Evolutionary conservation across 2,797 vertebrate species (phyloP).

Genomic region (Molossus alvarezi): DNA sequence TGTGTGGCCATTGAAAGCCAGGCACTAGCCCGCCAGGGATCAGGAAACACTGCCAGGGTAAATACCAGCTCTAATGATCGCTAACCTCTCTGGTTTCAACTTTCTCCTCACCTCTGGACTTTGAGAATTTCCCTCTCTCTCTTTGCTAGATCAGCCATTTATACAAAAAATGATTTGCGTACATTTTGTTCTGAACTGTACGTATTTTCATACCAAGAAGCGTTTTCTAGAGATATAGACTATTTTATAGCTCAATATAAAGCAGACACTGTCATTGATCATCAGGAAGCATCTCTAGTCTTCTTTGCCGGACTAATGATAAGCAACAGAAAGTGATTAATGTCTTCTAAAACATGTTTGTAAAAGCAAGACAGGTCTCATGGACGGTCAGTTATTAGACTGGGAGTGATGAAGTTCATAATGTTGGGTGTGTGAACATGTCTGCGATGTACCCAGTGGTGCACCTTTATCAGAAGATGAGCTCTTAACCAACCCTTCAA

Average conservation of each 20-base stretch:
- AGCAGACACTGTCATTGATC: not conserved
- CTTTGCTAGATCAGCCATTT: not conserved
- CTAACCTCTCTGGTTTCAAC: not conserved
- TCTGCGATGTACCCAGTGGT: not conserved
- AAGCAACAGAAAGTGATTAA: not conserved
- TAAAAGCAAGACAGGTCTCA: not conserved
- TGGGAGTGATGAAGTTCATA: not conserved
- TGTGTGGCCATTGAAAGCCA: not conserved
- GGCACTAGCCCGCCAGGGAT: not conserved
- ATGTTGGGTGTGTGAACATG: not conserved
- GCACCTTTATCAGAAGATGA: not conserved
- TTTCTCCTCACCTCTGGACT: not conserved
- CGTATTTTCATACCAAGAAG: not conserved
- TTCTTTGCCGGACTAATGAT: not conserved
- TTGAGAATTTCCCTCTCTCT: not conserved
- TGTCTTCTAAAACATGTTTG: not conserved
- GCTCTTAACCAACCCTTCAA: not conserved
- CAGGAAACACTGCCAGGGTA: not conserved
- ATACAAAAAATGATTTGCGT: not conserved
- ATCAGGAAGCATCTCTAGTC: not conserved
- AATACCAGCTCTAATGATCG: not conserved
- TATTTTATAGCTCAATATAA: not conserved
- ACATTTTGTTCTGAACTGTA: not conserved
- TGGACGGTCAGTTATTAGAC: not conserved
- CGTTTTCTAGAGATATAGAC: not conserved